Percentiles rank a stretch among this genome's conserved stretches.
phyloP scores from a whole-genome alignment of 2,113 vertebrate species.

The Scomber japonicus region DNA sequence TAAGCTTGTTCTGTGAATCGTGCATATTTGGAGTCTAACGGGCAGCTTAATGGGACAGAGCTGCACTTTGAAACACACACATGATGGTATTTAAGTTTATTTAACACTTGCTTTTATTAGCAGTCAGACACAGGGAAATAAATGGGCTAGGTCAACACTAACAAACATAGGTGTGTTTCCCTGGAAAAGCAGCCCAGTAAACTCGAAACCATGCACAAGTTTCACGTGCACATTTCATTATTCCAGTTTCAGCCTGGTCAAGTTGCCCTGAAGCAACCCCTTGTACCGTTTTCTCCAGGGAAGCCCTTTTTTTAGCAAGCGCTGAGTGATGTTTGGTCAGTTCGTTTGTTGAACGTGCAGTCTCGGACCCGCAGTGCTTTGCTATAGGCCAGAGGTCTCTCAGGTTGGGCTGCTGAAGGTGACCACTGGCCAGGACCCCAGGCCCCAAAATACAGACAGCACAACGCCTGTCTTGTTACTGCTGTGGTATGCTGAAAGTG shows the following conservation, averaged over 20 bases:
- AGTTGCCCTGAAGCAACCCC: slow-evolving; percentile 64
- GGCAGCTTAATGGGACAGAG: slow-evolving; percentile 12
- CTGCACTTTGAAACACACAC: slow-evolving; percentile 14
- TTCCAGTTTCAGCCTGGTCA: slow-evolving; percentile 49
- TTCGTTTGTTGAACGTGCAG: slow-evolving; percentile 68
- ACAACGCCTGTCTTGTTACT: slow-evolving; percentile 75
- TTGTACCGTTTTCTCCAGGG: slow-evolving; percentile 52
- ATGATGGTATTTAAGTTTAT: slow-evolving; percentile 27
- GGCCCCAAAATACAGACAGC: slow-evolving; percentile 65
- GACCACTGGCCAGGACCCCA: slow-evolving; percentile 65
- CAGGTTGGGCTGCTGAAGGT: slow-evolving; percentile 68
- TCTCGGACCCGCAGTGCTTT: slow-evolving; percentile 55
- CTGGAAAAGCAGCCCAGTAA: slow-evolving; percentile 54
- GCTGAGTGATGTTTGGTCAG: slow-evolving; percentile 68
- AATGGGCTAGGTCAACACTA: slow-evolving; percentile 44
- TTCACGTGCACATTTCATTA: slow-evolving; percentile 57
- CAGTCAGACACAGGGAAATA: slow-evolving; percentile 59
- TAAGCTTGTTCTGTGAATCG: slow-evolving; percentile 36
- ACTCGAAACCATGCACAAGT: slow-evolving; percentile 50
- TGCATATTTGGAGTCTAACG: slow-evolving; percentile 20
- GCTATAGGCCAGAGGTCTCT: slow-evolving; percentile 70
- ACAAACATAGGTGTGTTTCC: slow-evolving; percentile 59
- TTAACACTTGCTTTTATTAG: slow-evolving; percentile 58
- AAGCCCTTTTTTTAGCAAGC: slow-evolving; percentile 69
- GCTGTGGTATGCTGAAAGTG: slow-evolving; percentile 58